Conservation (phyloP, 64 coral and sea anemone species). For the Pocillopora verrucosa region DNA sequence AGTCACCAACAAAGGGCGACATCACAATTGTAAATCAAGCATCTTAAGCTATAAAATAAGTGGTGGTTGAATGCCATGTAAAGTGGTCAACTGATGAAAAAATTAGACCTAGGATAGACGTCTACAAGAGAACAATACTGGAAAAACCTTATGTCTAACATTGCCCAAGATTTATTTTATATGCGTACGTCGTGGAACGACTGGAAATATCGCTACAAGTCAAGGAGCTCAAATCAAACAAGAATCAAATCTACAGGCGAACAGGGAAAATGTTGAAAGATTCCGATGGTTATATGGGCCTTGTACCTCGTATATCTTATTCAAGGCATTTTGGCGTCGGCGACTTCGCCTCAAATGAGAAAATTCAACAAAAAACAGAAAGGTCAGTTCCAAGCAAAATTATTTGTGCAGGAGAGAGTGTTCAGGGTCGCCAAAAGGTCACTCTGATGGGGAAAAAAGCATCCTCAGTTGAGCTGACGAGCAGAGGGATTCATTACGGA, state of each 20-base stretch:
- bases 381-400: background rate
- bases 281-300: background rate
- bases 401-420: background rate
- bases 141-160: too few relatives aligned
- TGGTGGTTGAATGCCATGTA: too few relatives aligned
- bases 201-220: too few relatives aligned
- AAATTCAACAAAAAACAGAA: background rate
- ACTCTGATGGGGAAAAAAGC: background rate
- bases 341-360: background rate
- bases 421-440: background rate
- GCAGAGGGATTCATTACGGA: too few relatives aligned
- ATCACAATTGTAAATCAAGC: too few relatives aligned
- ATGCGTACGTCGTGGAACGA: too few relatives aligned
- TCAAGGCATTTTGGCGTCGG: conserved; percentile 15
- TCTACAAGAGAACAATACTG: too few relatives aligned
- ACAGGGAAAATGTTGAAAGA: background rate
- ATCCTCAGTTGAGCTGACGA: background rate
- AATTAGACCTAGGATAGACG: too few relatives aligned
- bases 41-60: too few relatives aligned
- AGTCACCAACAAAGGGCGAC: too few relatives aligned
- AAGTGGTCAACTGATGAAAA: too few relatives aligned
- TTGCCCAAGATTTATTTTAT: too few relatives aligned
- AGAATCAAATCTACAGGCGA: background rate
- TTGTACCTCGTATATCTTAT: conserved; percentile 5
- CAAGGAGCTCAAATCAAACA: background rate